phyloP scores from a whole-genome alignment of 2,113 vertebrate genomes.

The Mesoclemmys tuberculata region DNA sequence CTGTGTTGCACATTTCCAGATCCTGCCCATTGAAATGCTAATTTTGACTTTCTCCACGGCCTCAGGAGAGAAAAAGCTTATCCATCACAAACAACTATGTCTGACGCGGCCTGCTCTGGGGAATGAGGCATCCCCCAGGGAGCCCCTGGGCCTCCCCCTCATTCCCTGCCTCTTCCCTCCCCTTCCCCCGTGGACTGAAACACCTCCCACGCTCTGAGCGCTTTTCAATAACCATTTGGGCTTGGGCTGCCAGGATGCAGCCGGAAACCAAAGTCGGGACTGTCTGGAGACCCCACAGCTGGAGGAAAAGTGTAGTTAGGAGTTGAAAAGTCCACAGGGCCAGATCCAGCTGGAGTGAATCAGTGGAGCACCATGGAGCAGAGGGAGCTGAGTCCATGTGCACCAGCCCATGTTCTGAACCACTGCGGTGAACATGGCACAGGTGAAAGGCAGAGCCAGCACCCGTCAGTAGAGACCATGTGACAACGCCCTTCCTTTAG shows the following conservation, averaged over 20 bases:
- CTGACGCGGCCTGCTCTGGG: accelerated
- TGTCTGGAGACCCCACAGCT: accelerated
- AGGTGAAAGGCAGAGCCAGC: not conserved
- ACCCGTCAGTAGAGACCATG: not conserved
- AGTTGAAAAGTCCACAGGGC: not conserved
- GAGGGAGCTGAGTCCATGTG: not conserved
- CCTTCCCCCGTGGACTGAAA: accelerated
- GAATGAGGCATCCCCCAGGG: not conserved
- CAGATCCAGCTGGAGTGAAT: not conserved
- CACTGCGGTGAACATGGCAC: not conserved
- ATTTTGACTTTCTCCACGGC: not conserved
- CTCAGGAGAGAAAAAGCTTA: not conserved
- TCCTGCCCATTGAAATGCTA: accelerated
- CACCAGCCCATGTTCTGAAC: not conserved
- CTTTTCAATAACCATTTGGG: not conserved
- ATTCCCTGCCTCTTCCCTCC: not conserved
- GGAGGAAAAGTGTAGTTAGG: not conserved
- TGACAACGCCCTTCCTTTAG: too few relatives aligned
- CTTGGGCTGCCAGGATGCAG: not conserved
- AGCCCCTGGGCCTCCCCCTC: not conserved
- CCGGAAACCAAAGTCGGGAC: not conserved
- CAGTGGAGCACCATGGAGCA: not conserved
- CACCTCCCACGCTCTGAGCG: accelerated
- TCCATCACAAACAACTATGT: not conserved
- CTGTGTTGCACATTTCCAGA: not conserved